Evolutionary conservation across 2,113 vertebrate species (phyloP), one percentile per base, ranked within the genome.

Genomic region (Notarius quadriscutis): DNA sequence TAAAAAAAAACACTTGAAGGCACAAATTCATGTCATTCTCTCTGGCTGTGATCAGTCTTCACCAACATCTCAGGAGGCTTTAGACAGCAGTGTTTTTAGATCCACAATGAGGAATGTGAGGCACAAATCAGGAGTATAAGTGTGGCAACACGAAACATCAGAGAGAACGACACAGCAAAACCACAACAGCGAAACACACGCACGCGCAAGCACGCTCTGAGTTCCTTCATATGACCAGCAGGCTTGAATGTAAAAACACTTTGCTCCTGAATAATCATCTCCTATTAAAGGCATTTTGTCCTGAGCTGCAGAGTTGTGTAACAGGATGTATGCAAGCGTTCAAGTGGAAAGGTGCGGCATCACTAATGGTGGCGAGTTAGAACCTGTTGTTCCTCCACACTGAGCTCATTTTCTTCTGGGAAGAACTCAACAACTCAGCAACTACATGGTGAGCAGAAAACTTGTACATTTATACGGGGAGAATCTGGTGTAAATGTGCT

Each of bases 191-290:
- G 1, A 58, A 8, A 58, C 0, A 30, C 51, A 80, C 27, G 20
- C 53, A 80, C 77, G 58, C 53, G 18, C 53, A 80, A 14, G 7
- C 75, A n/a, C 11, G 51, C 22, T 41, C 41, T 41, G 41, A 41
- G 3, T 41, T 41, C 41, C 41, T 20, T 18, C 71, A 48, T 7
- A 72, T 72, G 2, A 20, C 8, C 8, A 5, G 18, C 72, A 75
- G 72, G 25, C 14, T 27, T 78, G 25, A n/a, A 55, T 7, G 12
- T 55, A 14, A 27, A 14, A 50, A 25, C 72, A 41, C 34, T n/a
- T 77, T 77, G 20, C 41, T 77, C 74, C 48, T 75, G 20, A 78
- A 53, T 27, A 55, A 78, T 78, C 75, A 77, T 25, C 22, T 77
- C 8, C 6, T 20, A 10, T 41, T 48, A 22, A 1, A 7, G 18